Evolutionary conservation across 2,888 invertebrate genomes (phyloP), one percentile per base, ranked within the genome.

Genomic region (Netelia inedita): DNA sequence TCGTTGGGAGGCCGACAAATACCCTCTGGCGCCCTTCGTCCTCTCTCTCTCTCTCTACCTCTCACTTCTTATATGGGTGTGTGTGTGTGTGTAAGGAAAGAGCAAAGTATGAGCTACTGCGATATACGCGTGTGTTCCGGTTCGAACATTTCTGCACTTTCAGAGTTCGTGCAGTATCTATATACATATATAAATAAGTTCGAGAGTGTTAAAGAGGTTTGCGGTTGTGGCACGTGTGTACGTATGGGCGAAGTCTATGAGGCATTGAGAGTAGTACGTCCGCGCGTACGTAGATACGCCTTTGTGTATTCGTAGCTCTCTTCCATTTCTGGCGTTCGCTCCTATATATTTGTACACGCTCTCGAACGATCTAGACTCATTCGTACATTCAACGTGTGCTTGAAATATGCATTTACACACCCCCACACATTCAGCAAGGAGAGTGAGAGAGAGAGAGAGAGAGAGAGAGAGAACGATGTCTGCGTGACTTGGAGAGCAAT

Each of bases 401-500:
- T 57, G 71, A 82, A 41, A 76, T 75, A 43, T 65, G 46, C 53
- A 69, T 28, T 55, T 21, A 55, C 10, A 55, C 55, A 14, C 1
- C 16, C n/a, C 19, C 28, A 41, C 28, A 11, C 1, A 28, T 11
- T n/a, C 19, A 53, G 41, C 41, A 43, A 71, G 55, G 79, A 61
- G 74, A 43, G 8, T 11, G 50, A 23, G 74, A 19, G 28, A 19
- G 46, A 35, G 28, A 63, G 69, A 28, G 79, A 68, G 73, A 59
- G 73, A 50, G 43, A 46, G 72, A 46, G 46, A 46, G 8, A 5
- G 46, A 46, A 11, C 2, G 46, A 46, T 10, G 71, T 53, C 9
- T 16, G 68, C n/a, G 23, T 79, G 63, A 73, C 83, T 59, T 72
- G 59, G 35, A 41, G 71, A 72, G 75, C 57, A 61, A 79, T 83